A percentile compares a stretch with the other conserved stretches of the same genome.
These are phyloP conservation scores for Epinephelus fuscoguttatus DNA, from an alignment of 2,113 vertebrate genomes.

Conservation along the genomic window DNA sequence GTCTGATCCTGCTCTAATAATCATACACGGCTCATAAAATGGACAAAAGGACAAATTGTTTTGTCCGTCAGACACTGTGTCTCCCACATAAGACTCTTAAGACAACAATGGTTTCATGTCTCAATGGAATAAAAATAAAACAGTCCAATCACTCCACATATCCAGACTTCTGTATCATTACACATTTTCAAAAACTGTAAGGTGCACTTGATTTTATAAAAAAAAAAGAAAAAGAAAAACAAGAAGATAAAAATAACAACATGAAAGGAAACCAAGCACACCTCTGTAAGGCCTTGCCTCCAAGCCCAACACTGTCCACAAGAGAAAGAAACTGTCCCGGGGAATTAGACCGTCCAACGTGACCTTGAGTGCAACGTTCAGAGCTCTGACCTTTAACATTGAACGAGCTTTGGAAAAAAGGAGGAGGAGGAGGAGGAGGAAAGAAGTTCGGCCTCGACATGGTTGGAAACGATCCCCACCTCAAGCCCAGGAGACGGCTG, in stretches of 20 bases:
- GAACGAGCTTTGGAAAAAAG: background rate
- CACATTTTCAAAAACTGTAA: background rate
- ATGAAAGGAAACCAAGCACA: background rate
- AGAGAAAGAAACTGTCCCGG: background rate
- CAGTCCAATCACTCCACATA: background rate
- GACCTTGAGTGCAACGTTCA: background rate
- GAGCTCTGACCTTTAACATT: background rate
- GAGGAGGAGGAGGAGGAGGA: background rate
- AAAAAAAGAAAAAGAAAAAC: background rate
- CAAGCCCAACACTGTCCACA: background rate
- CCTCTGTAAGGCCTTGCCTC: background rate
- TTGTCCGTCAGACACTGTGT: background rate
- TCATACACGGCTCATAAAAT: background rate
- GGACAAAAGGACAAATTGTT: background rate
- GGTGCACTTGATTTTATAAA: slow-evolving; percentile 21
- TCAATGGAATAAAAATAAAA: slow-evolving; percentile 9
- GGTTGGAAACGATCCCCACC: background rate
- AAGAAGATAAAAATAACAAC: background rate
- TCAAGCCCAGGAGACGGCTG: background rate
- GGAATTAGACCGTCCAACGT: background rate
- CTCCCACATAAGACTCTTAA: slow-evolving; percentile 7
- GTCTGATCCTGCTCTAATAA: background rate
- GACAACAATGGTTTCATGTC: slow-evolving; percentile 14
- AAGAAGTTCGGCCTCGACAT: background rate
- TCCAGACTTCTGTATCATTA: slow-evolving; percentile 2